phyloP scores from a whole-genome alignment of 2,888 invertebrate genomes.

The Leucoptera coffeella region DNA sequence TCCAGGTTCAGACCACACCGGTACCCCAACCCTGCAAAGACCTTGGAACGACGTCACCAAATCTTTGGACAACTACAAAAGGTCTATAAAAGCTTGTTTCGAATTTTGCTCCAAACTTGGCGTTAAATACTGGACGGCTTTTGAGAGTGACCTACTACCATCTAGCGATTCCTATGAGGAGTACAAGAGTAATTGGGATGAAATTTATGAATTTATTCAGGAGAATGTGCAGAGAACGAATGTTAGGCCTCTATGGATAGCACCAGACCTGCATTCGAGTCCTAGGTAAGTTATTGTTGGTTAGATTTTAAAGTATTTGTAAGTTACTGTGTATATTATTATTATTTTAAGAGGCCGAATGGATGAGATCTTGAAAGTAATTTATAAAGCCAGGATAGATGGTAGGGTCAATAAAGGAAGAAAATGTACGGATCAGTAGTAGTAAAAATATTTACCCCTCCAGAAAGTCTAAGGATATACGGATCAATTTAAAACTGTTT shows the following conservation, averaged over 20 bases:
- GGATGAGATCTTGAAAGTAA: neutral
- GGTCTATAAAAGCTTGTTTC: conserved; percentile 53
- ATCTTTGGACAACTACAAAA: conserved; percentile 52
- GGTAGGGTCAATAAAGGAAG: too few relatives aligned
- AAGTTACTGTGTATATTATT: neutral
- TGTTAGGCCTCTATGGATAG: conserved; percentile 56
- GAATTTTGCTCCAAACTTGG: conserved; percentile 55
- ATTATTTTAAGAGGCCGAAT: neutral
- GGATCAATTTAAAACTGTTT: too few relatives aligned
- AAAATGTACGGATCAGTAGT: too few relatives aligned
- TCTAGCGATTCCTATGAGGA: conserved; percentile 49
- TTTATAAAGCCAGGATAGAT: too few relatives aligned
- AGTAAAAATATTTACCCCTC: too few relatives aligned
- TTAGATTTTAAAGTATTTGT: neutral
- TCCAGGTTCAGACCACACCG: conserved; percentile 30
- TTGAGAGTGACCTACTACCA: conserved; percentile 57
- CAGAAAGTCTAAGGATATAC: too few relatives aligned
- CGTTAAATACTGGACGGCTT: conserved; percentile 52
- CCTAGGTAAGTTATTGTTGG: conserved; percentile 27
- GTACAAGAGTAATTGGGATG: conserved; percentile 48
- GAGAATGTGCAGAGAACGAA: conserved; percentile 51
- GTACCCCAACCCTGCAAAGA: conserved; percentile 24
- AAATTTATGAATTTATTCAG: conserved; percentile 47
- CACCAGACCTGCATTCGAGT: conserved; percentile 57
- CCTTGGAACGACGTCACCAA: conserved; percentile 56